Evolutionary conservation across 2,797 vertebrate genomes (phyloP).

Genomic region (Limosa lapponica): DNA sequence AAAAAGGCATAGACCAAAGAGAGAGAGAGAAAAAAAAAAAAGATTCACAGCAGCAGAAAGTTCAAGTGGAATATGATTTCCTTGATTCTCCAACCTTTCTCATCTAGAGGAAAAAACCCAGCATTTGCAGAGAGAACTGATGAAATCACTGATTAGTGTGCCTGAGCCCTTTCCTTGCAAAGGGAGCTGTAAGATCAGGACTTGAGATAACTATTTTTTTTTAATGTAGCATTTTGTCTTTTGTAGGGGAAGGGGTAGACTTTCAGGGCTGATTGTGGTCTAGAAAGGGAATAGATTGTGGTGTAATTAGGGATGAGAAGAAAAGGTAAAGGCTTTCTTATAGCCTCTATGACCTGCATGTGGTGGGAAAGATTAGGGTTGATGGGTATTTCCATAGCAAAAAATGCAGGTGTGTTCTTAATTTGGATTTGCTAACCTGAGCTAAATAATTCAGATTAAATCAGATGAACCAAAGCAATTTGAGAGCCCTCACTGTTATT

Average conservation of each 20-base stretch:
- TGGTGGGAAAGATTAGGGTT: neutral
- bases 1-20: neutral
- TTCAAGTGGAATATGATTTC: neutral
- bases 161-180: neutral
- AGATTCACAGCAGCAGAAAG: neutral
- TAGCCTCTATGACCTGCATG: neutral
- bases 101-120: neutral
- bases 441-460: constrained; percentile 11
- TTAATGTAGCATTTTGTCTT: neutral
- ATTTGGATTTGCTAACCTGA: neutral
- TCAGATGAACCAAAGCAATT: neutral
- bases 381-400: neutral
- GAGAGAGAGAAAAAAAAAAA: neutral
- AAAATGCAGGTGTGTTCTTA: neutral
- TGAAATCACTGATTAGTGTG: neutral
- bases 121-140: neutral
- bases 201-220: neutral
- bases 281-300: neutral
- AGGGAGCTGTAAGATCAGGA: neutral
- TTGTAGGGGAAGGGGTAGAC: neutral
- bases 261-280: neutral
- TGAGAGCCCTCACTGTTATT: neutral
- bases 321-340: neutral
- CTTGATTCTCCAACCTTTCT: neutral
- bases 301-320: neutral